Evolutionary conservation across 2,797 vertebrate genomes (phyloP), one percentile per base, ranked within the genome.

Genomic region (Antennarius maculatus): DNA sequence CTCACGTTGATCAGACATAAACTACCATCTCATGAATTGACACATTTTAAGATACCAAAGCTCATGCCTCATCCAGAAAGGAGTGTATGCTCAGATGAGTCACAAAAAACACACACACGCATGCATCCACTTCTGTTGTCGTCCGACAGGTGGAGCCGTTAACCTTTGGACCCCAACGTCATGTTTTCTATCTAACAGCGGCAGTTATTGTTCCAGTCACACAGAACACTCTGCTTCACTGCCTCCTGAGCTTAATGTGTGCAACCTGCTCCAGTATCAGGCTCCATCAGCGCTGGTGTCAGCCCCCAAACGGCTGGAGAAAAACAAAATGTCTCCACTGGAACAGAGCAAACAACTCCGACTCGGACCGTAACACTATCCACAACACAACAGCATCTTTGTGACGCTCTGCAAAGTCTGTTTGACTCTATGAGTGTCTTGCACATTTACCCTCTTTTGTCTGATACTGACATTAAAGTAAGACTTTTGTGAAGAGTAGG

Each of bases 141-240:
- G 39, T 77, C 91, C 91, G 84, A 90, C 87, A 93, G 91, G 91
- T 91, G 92, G 91, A 64, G 86, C 89, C 71, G 76, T 86, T 81
- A 83, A 86, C 83, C 86, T 91, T 88, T 79, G 67, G 9, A 70
- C 80, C 49, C 58, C 37, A 60, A 53, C 43, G 41, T 9, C 0
- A 3, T 27, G 50, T 42, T 50, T 47, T 65, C 77, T 80, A 80
- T 81, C 69, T 76, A 84, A 68, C 60, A 61, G 74, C 60, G 47
- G 62, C 53, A 48, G 63, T 76, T 61, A 65, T 72, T 66, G 71
- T 65, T 85, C 57, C 79, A 79, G 69, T 75, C 49, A 28, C 23
- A 28, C 17, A 49, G 9, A 49, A 82, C 69, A 69, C 68, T 58
- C 16, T 55, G 76, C 70, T 61, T 66, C 59, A 42, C 46, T 66